Evolutionary conservation across 2,113 vertebrate genomes (phyloP), one percentile per base, ranked within the genome.

Genomic region (Orycteropus afer): DNA sequence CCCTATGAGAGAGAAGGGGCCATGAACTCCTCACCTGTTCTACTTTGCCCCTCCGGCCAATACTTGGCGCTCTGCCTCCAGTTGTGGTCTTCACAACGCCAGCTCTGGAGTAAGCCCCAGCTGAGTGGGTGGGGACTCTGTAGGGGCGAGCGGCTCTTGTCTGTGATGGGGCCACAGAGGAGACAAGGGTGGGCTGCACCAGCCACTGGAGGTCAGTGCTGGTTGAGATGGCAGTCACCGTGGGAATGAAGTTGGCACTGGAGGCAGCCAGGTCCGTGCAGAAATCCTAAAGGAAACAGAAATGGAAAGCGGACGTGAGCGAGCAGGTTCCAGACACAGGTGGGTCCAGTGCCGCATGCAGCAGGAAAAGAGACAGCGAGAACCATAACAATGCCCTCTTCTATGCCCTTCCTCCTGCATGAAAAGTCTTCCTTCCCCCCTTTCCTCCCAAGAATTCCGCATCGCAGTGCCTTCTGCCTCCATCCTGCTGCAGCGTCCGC

Each of bases 121-220:
- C 93, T 7, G 98, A 94, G 95, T 98, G 97, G 34, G 97, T 97
- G 12, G 99, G 96, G 37, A 98, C 95, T 88, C 97, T 98, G 93
- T 99, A 99, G 0, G 99, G 98, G 79, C 99, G 99, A 42, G 97
- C 99, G 74, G 97, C 97, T 96, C 99, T 99, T 94, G 98, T 98
- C 98, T 99, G 98, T 55, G 99, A 99, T 0, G 99, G 99, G 61
- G 99, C 99, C 97, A 99, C 98, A 22, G 99, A 99, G 63, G 99
- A 98, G 96, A 99, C 99, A 71, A 99, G 98, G 89, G 99, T 97
- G 61, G 99, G 99, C 97, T 99, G 99, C 83, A 99, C 99, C 98
- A 99, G 98, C 99, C 99, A 99, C 98, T 99, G 99, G 96, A 99
- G 98, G 94, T 99, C 99, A 0, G 99, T 98, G 90, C 98, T 99